phyloP scores from a whole-genome alignment of 2,888 invertebrate species.

The Sceliomorpha sp. region DNA sequence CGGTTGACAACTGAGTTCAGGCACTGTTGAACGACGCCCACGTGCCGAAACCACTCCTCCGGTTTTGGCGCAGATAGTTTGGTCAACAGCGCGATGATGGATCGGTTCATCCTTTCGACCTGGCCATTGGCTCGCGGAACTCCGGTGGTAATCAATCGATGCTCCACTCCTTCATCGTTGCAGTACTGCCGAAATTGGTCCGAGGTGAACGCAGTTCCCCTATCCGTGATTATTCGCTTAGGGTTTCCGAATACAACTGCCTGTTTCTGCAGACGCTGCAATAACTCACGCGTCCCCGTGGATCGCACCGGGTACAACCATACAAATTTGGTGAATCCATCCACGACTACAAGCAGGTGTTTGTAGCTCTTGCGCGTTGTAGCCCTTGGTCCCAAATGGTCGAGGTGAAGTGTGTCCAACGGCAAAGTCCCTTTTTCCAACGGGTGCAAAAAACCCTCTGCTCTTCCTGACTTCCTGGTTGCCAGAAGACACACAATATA shows the following conservation, averaged over 20 bases:
- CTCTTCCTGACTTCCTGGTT: conserved; percentile 63
- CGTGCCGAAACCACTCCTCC: conserved; percentile 47
- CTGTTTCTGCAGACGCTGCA: conserved; percentile 38
- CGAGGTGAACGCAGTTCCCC: conserved; percentile 44
- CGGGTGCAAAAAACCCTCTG: conserved; percentile 62
- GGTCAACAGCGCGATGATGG: conserved; percentile 67
- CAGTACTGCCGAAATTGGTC: conserved; percentile 37
- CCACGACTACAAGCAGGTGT: conserved; percentile 67
- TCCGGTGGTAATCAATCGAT: conserved; percentile 61
- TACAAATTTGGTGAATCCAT: conserved; percentile 67
- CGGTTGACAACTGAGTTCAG: conserved; percentile 1
- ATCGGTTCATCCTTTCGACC: conserved; percentile 70
- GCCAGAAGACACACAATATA: conserved; percentile 64
- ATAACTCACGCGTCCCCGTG: conserved; percentile 59
- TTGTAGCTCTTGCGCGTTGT: conserved; percentile 66
- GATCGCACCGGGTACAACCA: conserved; percentile 69
- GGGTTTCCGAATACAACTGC: conserved; percentile 49
- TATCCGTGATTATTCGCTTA: conserved; percentile 30
- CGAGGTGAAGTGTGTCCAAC: conserved; percentile 66
- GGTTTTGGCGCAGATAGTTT: conserved; percentile 66
- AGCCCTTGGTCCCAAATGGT: conserved; percentile 69
- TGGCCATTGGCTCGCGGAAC: conserved; percentile 74
- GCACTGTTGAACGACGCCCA: conserved; percentile 14
- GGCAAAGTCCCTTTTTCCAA: conserved; percentile 65
- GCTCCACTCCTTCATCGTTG: conserved; percentile 25